Percentiles rank a stretch among this genome's conserved stretches.
These are phyloP conservation scores for Cataglyphis cursor DNA, from an alignment of 2,888 invertebrate species.

Conservation along the genomic window DNA sequence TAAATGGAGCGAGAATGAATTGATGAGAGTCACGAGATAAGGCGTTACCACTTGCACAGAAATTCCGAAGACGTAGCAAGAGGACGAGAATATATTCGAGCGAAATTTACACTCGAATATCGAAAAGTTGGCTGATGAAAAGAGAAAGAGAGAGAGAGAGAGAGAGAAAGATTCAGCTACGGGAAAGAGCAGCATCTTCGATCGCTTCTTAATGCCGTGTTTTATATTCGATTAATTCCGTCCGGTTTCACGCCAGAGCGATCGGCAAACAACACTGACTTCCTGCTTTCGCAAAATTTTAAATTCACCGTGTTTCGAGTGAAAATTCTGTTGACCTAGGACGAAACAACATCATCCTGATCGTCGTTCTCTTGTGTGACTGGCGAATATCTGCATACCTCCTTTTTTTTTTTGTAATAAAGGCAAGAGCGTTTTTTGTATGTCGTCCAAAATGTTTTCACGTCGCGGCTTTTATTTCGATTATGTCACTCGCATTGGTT, in stretches of 20 bases:
- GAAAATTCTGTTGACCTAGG: constrained; percentile 48
- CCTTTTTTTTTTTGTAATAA: neutral
- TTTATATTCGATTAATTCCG: constrained; percentile 77
- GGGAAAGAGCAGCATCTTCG: constrained; percentile 8
- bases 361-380: constrained; percentile 1
- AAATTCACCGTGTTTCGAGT: constrained; percentile 65
- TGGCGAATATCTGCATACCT: neutral
- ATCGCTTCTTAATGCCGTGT: constrained; percentile 65
- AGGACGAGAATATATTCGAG: neutral
- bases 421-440: neutral
- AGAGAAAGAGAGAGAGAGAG: neutral
- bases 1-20: constrained; percentile 42
- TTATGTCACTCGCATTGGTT: constrained; percentile 23
- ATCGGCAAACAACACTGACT: constrained; percentile 3
- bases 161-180: constrained; percentile 31
- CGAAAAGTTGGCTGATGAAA: constrained; percentile 8
- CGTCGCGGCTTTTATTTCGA: constrained; percentile 16
- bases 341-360: neutral
- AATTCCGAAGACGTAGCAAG: neutral
- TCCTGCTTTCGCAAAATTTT: constrained; percentile 60
- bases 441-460: constrained; percentile 5
- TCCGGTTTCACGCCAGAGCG: constrained; percentile 69
- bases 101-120: constrained; percentile 44
- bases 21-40: constrained; percentile 26
- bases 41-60: constrained; percentile 12